A percentile compares a stretch with the other conserved stretches of the same genome.
phyloP scores from a whole-genome alignment of 2,797 vertebrate species.

The Sphenodon punctatus region DNA sequence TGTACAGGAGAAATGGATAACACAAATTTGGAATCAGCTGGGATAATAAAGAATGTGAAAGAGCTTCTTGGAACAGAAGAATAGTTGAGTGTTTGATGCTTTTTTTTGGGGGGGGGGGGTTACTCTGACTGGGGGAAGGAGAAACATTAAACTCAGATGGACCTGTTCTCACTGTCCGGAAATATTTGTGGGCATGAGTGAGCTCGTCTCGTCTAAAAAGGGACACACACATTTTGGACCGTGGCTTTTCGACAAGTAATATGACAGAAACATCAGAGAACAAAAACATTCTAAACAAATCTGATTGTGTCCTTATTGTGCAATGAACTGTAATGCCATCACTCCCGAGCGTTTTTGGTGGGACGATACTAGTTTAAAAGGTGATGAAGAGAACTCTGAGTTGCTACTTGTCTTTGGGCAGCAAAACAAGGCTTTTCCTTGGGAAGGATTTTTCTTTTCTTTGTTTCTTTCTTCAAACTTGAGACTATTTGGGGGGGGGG shows the following conservation, averaged over 20 bases:
- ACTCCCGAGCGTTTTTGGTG: too few species aligned
- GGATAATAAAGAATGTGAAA: neutral
- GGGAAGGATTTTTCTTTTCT: neutral
- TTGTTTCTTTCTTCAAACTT: neutral
- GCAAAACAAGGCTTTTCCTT: neutral
- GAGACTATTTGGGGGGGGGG: neutral
- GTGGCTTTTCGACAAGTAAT: too few species aligned
- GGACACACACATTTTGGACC: too few species aligned
- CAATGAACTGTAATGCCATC: neutral
- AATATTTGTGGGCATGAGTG: too few species aligned
- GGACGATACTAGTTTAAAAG: too few species aligned
- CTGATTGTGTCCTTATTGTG: neutral
- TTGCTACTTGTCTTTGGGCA: too few species aligned
- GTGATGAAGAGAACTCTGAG: neutral
- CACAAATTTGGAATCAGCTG: neutral
- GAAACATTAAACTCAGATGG: accelerated
- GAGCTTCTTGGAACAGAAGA: neutral
- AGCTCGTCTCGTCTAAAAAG: too few species aligned
- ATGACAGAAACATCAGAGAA: neutral
- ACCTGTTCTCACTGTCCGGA: too few species aligned
- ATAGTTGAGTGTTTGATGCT: too few species aligned
- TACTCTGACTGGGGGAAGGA: neutral
- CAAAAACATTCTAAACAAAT: neutral
- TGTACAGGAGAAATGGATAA: neutral
- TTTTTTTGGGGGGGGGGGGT: too few species aligned